phyloP scores from a whole-genome alignment of 2,888 invertebrate genomes.

The Nineta flava region DNA sequence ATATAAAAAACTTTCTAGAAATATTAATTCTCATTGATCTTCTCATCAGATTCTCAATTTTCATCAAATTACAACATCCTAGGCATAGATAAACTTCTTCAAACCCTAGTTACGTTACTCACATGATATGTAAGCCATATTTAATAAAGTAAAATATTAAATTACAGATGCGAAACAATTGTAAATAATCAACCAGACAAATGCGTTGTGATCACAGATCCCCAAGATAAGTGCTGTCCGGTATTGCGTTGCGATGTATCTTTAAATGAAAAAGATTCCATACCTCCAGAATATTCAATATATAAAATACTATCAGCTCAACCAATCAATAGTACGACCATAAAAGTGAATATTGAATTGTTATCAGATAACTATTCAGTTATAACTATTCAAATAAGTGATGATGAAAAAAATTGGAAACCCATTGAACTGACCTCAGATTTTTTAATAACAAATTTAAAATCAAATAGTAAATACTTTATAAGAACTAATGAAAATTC shows the following conservation, averaged over 20 bases:
- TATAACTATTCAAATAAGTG: conserved; percentile 26
- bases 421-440: conserved; percentile 25
- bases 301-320: conserved; percentile 21
- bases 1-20: too few relatives aligned
- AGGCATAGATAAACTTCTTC: too few relatives aligned
- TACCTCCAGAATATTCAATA: conserved; percentile 7
- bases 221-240: conserved; percentile 70
- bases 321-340: conserved; percentile 25
- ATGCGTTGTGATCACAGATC: conserved; percentile 69
- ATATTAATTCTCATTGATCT: too few relatives aligned
- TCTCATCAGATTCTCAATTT: too few relatives aligned
- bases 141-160: not conserved
- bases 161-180: conserved; percentile 41
- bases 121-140: too few relatives aligned
- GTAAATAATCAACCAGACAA: conserved; percentile 43
- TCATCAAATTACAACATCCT: too few relatives aligned
- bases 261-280: conserved; percentile 40
- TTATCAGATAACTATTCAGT: conserved; percentile 19
- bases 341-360: conserved; percentile 26
- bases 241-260: conserved; percentile 76
- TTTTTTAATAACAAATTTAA: conserved; percentile 2
- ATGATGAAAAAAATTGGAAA: conserved; percentile 28
- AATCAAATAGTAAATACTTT: not conserved
- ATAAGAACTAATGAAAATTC: not conserved
- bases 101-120: too few relatives aligned